phyloP scores from a whole-genome alignment of 2,888 invertebrate genomes.

The Lomographa bimaculata region DNA sequence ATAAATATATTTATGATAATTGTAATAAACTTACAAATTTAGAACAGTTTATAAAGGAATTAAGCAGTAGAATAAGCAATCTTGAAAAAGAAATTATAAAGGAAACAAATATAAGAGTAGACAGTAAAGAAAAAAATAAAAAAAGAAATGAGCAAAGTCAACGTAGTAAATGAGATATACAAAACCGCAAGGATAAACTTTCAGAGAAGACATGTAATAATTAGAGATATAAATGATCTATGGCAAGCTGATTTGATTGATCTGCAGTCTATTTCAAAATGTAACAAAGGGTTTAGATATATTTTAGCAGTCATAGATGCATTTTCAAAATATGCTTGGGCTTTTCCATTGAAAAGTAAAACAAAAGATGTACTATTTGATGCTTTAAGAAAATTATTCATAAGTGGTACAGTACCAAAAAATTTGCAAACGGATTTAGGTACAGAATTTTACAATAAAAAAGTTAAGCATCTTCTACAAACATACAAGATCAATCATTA shows the following conservation, averaged over 20 bases:
- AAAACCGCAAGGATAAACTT: conserved; percentile 52
- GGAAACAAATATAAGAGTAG: not conserved
- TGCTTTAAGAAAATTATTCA: not conserved
- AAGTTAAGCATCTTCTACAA: not conserved
- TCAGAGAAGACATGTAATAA: conserved; percentile 41
- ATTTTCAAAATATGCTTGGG: conserved; percentile 18
- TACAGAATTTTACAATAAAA: conserved; percentile 2
- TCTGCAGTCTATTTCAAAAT: conserved; percentile 18
- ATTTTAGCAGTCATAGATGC: conserved; percentile 12
- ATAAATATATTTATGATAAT: not conserved
- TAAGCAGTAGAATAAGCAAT: too few relatives aligned
- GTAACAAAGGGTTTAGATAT: conserved; percentile 3
- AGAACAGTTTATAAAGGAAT: too few relatives aligned
- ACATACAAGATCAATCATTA: conserved; percentile 3
- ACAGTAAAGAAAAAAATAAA: not conserved
- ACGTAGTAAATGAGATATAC: conserved; percentile 27
- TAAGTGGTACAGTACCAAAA: not conserved
- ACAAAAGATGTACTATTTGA: conserved; percentile 1
- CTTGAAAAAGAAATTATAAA: too few relatives aligned
- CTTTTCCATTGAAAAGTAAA: conserved; percentile 7
- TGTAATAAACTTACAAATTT: not conserved
- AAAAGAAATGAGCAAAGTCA: not conserved
- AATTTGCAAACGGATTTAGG: conserved; percentile 6
- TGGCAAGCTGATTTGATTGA: conserved; percentile 58
- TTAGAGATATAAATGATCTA: conserved; percentile 52